Conservation (phyloP, 1,140 invertebrate genomes). For the Andricus grossulariae region DNA sequence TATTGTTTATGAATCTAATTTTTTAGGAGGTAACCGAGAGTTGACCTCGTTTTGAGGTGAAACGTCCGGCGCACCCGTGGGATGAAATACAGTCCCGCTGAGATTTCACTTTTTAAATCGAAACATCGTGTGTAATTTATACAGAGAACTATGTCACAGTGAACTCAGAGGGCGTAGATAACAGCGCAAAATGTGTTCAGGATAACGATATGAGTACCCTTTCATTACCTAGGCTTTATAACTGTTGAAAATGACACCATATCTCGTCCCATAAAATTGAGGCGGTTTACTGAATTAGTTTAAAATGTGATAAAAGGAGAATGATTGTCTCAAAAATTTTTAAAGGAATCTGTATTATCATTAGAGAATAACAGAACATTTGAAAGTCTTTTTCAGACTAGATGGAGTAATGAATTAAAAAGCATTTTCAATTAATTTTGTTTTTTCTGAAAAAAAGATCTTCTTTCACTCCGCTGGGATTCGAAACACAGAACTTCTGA, state of each 20-base stretch:
- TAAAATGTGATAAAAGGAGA: background rate
- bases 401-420: no score
- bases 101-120: slow-evolving; percentile 22
- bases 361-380: no score
- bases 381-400: no score
- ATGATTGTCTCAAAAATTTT: no score
- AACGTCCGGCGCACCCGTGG: background rate
- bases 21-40: background rate
- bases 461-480: no score
- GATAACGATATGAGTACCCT: slow-evolving; percentile 2
- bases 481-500: no score
- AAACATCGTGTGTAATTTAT: slow-evolving; percentile 8
- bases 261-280: background rate
- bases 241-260: background rate
- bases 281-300: background rate
- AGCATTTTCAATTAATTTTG: no score
- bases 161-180: background rate
- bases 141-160: background rate
- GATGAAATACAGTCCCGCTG: slow-evolving; percentile 8
- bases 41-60: background rate
- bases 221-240: slow-evolving; percentile 9
- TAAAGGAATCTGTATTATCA: no score
- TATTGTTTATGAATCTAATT: background rate
- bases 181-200: slow-evolving; percentile 3
- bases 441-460: no score